These are phyloP conservation scores for Numenius arquata DNA, from an alignment of 2,113 vertebrate genomes.

Conservation along the genomic window DNA sequence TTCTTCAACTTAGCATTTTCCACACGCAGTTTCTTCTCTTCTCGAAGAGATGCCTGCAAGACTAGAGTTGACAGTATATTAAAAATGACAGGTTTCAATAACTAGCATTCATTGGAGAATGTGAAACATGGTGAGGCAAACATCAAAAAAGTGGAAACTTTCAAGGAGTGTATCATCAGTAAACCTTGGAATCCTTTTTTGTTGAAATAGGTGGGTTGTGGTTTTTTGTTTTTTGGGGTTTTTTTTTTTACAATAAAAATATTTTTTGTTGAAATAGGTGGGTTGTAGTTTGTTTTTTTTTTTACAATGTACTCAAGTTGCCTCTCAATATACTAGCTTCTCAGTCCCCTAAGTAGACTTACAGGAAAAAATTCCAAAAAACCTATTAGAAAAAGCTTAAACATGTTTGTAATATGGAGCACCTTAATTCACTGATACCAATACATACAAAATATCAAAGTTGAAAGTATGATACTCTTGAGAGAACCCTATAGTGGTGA, in stretches of 20 bases:
- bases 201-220: background rate
- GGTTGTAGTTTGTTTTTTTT: background rate
- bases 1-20: constrained; percentile 95
- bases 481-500: background rate
- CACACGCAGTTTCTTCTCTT: constrained; percentile 95
- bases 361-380: background rate
- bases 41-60: constrained; percentile 87
- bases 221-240: too few relatives aligned
- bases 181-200: background rate
- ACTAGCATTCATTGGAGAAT: background rate
- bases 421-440: background rate
- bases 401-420: background rate
- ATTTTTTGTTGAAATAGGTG: background rate
- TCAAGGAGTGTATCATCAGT: background rate
- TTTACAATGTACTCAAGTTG: background rate
- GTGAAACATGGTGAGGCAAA: background rate
- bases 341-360: background rate
- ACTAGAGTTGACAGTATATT: constrained; percentile 68
- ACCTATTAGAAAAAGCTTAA: background rate
- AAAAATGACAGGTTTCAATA: background rate
- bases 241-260: too few relatives aligned
- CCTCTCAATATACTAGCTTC: background rate
- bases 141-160: background rate
- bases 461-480: background rate
- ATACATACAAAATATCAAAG: background rate